Percentiles rank a stretch among this genome's conserved stretches.
Evolutionary conservation across 2,113 vertebrate genomes (phyloP).

Genomic region (Otocyon megalotis): DNA sequence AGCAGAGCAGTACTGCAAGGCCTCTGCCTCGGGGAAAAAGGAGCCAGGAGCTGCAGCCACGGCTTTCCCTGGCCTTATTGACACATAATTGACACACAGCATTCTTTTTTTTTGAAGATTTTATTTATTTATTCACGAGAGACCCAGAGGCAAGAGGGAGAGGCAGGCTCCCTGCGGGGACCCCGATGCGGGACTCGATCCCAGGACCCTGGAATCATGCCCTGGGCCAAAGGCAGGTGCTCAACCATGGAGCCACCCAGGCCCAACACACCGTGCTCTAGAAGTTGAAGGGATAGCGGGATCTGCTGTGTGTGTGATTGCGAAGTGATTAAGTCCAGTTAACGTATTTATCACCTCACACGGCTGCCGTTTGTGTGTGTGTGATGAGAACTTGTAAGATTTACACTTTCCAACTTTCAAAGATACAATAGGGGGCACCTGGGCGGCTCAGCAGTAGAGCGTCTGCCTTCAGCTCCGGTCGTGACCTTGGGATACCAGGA

Average conservation of each 20-base stretch:
- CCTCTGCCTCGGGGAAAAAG: not conserved
- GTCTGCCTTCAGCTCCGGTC: too few species aligned
- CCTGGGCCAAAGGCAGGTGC: too few species aligned
- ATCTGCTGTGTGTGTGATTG: not conserved
- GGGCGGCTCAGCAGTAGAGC: too few species aligned
- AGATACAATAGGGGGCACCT: not conserved
- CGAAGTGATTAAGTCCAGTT: not conserved
- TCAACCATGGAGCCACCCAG: too few species aligned
- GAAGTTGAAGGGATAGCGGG: not conserved
- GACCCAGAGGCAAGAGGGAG: too few species aligned
- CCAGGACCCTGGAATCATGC: too few species aligned
- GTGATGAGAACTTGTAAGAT: constrained; percentile 5
- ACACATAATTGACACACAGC: not conserved
- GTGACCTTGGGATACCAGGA: too few species aligned
- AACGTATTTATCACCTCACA: not conserved
- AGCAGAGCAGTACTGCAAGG: too few species aligned
- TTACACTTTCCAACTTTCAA: not conserved
- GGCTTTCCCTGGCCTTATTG: not conserved
- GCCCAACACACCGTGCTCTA: not conserved
- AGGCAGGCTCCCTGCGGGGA: too few species aligned
- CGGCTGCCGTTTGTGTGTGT: not conserved
- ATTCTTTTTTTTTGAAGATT: too few species aligned
- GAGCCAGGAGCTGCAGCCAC: not conserved
- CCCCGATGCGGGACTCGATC: too few species aligned
- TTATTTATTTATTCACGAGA: too few species aligned